Base-by-base conservation (phyloP, 2,797 vertebrate genomes). In the Sebastes glaucus region DNA sequence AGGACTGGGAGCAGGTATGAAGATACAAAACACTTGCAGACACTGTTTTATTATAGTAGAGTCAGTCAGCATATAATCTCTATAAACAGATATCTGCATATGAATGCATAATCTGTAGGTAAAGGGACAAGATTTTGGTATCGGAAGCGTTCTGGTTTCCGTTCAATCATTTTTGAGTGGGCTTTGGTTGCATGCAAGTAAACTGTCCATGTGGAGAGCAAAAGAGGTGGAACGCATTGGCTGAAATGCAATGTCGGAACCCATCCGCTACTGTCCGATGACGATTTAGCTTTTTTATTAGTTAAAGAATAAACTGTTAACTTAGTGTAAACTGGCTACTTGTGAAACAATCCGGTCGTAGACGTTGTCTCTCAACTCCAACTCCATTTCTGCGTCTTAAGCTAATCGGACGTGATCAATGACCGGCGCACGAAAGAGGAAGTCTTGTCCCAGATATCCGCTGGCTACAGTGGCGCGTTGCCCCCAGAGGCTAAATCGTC, bases 1-100 rank as follows among this genome's bases (percentile, higher is more conserved):
- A 88, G 94, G 91, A 73, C 80, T 92, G 3, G 93, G 93, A 79
- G 63, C 81, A 89, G 95, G 96, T 96, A 94, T 65, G 85, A 9
- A 60, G 46, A 69, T 42, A 18, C 33, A 23, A 60, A 56, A 9
- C 20, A 1, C 2, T 18, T 61, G 9, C n/a, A 11, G 2, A 8
- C 7, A 23, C 13, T 67, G 71, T 30, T 53, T 69, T 76, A 5
- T 59, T 74, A 67, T 60, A 35, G 16, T 18, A 46, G 3, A 49
- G 5, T 74, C 23, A 32, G 18, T 7, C 13, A 23, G 9, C 18
- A 23, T 53, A 22, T 38, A 38, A 23, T 46, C 14, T 65, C 22
- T 46, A 65, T 27, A 9, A 42, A 65, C 4, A 42, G 35, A 42
- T 18, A 25, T 25, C 1, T 65, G 63, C 22, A 46, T 33, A 14